Base-by-base conservation (phyloP, 2,888 invertebrate genomes). In the Pycnomerus fuliginosus region DNA sequence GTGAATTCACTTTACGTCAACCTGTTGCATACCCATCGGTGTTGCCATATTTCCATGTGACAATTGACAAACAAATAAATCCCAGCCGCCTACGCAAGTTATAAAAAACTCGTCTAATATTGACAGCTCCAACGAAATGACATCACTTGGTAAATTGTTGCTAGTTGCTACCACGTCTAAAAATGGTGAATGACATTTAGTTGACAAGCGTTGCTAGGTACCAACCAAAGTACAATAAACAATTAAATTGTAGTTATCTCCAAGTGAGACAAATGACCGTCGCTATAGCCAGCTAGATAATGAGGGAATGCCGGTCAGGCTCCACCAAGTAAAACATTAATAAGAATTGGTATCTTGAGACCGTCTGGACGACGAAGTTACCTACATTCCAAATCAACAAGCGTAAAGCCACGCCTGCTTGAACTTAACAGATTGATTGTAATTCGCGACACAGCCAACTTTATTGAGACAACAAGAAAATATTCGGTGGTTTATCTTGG, bases 331-430 rank as follows among this genome's bases (percentile, higher is more conserved):
- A n/a, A n/a, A n/a, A n/a, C n/a, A n/a, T n/a, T n/a, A n/a, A n/a
- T n/a, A n/a, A n/a, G n/a, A n/a, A n/a, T n/a, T n/a, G n/a, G n/a
- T n/a, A 30, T 15, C 13, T 29, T 7, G 13, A 11, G n/a, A 25
- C 25, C 25, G 17, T 36, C 36, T 41, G 16, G 29, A 17, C 27
- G 12, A 1, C 24, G n/a, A 17, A 48, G 47, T 57, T 62, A 62
- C 60, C 59, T 57, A 61, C 60, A 61, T 62, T 52, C 60, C 52
- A 50, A 54, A 50, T 57, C 50, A 47, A 48, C 52, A 31, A 52
- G 56, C 60, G 51, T 58, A 49, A 60, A 58, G 57, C 63, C 63
- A 63, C 63, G 63, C 63, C 63, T 63, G 41, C 17, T 31, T n/a
- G n/a, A n/a, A n/a, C n/a, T n/a, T 8, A 5, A 20, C 20, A 5